phyloP scores from a whole-genome alignment of 2,888 invertebrate genomes.

The Linyphia triangularis region DNA sequence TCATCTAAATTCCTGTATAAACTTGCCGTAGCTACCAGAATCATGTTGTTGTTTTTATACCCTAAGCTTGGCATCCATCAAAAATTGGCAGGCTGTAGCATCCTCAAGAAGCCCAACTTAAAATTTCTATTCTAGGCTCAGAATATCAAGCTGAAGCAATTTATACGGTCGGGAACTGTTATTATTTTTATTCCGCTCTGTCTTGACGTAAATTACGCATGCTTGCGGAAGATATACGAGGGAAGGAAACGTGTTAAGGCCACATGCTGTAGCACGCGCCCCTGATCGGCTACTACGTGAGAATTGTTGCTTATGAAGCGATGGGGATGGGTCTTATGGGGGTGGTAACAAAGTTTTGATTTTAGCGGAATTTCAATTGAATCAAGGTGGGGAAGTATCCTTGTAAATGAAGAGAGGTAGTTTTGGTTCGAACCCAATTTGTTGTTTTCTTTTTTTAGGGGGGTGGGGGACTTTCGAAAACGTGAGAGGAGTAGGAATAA shows the following conservation, averaged over 20 bases:
- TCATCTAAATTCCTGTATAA: conserved; percentile 70
- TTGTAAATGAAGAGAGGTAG: conserved; percentile 17
- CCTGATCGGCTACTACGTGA: conserved; percentile 51
- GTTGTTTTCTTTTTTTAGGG: not conserved
- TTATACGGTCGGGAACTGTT: conserved; percentile 15
- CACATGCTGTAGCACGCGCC: conserved; percentile 8
- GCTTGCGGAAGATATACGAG: not conserved
- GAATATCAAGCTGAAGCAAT: conserved; percentile 29
- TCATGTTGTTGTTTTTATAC: conserved; percentile 54
- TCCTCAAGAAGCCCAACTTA: not conserved
- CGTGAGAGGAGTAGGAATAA: conserved; percentile 1
- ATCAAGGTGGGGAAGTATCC: not conserved
- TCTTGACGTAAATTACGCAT: conserved; percentile 39
- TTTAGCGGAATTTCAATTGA: conserved; percentile 60
- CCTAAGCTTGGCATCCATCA: conserved; percentile 41
- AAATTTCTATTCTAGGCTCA: conserved; percentile 56
- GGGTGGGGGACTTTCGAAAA: conserved; percentile 1
- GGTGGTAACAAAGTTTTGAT: conserved; percentile 43
- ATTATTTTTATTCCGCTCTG: conserved; percentile 5
- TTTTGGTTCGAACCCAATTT: not conserved
- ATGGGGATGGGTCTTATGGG: not conserved
- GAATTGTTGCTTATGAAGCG: conserved; percentile 64
- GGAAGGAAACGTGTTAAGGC: not conserved
- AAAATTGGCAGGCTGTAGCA: conserved; percentile 48
- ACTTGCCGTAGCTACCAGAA: conserved; percentile 17